Evolutionary conservation across 53 echinoderm and acorn worm genomes (phyloP).

Genomic region (Zoroaster sp.): DNA sequence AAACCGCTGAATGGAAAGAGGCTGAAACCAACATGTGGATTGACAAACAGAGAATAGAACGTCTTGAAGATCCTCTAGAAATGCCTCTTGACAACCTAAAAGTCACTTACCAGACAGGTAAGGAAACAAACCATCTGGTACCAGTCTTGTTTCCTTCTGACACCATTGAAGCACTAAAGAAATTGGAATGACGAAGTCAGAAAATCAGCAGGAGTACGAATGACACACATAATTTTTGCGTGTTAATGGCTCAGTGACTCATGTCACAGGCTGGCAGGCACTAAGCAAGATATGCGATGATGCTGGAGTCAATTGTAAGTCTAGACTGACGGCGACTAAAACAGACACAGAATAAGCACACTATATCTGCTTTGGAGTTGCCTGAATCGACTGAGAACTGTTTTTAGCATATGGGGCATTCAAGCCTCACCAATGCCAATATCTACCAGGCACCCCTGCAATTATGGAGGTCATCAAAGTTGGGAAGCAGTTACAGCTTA

Average conservation of each 20-base stretch:
- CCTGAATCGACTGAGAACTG: conserved; percentile 38
- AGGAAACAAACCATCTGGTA: conserved; percentile 69
- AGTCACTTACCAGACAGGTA: conserved; percentile 78
- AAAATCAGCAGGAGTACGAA: not conserved
- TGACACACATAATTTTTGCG: conserved; percentile 60
- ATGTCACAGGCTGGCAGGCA: conserved; percentile 69
- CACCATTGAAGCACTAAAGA: conserved; percentile 49
- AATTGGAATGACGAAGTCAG: conserved; percentile 3
- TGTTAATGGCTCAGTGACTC: not conserved
- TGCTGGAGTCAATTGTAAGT: not conserved
- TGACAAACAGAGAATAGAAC: not conserved
- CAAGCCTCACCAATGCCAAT: conserved; percentile 44
- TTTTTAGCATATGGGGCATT: conserved; percentile 79
- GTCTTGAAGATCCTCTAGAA: conserved; percentile 38
- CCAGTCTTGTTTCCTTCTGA: conserved; percentile 67
- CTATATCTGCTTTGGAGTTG: conserved; percentile 55
- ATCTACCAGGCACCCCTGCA: conserved; percentile 75
- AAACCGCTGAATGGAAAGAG: conserved; percentile 35
- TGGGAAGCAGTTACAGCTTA: not conserved
- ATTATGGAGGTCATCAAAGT: not conserved
- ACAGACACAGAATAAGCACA: conserved; percentile 64
- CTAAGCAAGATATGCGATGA: conserved; percentile 29
- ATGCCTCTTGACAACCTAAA: conserved; percentile 42
- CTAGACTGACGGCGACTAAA: conserved; percentile 55
- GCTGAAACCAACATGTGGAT: conserved; percentile 29